Evolutionary conservation across 2,888 invertebrate genomes (phyloP).

Genomic region (Polylopha cassiicola): DNA sequence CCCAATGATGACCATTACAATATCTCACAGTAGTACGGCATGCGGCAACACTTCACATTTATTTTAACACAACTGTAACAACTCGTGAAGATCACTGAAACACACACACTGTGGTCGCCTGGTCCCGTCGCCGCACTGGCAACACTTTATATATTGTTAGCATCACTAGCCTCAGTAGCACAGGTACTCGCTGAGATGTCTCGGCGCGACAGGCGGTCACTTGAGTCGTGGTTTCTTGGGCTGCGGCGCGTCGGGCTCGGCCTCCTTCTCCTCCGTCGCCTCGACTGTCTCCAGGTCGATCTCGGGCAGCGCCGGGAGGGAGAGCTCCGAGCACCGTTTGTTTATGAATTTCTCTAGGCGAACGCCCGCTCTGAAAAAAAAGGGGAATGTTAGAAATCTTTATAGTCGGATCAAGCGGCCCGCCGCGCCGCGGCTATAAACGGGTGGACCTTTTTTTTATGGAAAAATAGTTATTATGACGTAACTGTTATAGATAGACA

Average conservation of each 20-base stretch:
- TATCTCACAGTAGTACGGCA: too few species aligned
- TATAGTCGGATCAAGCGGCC: too few species aligned
- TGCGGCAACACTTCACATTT: too few species aligned
- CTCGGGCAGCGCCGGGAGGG: conserved; percentile 70
- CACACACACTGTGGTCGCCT: too few species aligned
- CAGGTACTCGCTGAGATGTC: conserved; percentile 43
- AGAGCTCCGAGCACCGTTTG: conserved; percentile 82
- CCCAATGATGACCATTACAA: too few species aligned
- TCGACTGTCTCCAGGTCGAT: conserved; percentile 42
- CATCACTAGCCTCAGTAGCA: conserved; percentile 36
- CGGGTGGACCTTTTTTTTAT: too few species aligned
- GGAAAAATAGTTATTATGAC: too few species aligned
- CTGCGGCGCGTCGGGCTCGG: conserved; percentile 33
- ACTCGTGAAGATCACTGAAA: too few species aligned
- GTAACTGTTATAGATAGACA: too few species aligned
- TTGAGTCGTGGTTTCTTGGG: conserved; percentile 49
- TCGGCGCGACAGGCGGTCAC: conserved; percentile 40
- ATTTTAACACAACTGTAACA: too few species aligned
- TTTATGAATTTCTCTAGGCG: conserved; percentile 83
- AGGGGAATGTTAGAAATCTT: too few species aligned
- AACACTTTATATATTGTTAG: not conserved
- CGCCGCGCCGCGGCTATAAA: too few species aligned
- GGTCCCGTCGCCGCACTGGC: conserved; percentile 1
- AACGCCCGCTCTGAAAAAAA: conserved; percentile 83
- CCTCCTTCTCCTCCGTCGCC: conserved; percentile 19